Evolutionary conservation across 1,140 invertebrate species (phyloP), one percentile per base, ranked within the genome.

Genomic region (Asbolus verrucosus): DNA sequence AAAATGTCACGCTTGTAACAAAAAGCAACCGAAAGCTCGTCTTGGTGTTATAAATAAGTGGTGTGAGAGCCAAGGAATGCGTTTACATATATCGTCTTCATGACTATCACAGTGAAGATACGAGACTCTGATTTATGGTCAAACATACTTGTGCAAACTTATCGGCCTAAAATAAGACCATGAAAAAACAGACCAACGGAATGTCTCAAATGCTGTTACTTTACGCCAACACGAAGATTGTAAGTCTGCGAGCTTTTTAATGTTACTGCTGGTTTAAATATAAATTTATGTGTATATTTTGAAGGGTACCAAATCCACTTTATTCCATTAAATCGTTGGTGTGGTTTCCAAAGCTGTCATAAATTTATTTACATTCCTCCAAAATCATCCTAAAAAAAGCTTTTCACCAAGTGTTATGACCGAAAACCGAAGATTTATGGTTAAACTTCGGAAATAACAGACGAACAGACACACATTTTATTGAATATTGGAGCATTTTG

Each of bases 21-120:
- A 36, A 4, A 54, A 27, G 13, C 3, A 54, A 27, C 6, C 19
- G 5, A 54, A 24, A 54, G 19, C 46, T 54, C 46, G 46, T 27
- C 46, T 54, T 11, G 46, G n/a, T 54, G 46, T 39, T 63, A 63
- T 63, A 63, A 63, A 63, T 63, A 63, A 63, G 24, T 15, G 59
- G 31, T 41, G 16, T 13, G 59, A 63, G 61, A 41, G 61, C 61
- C 61, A 63, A 63, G 61, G 54, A 63, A 63, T 63, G 61, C 39
- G 33, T n/a, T n/a, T n/a, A n/a, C 33, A 39, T 62, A 62, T 16
- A 62, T 62, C 60, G 60, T 62, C 33, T 63, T 63, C 61, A 63
- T 11, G 61, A 39, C 61, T 63, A 63, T 39, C 61, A 63, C 19
- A 39, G 60, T 18, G 31, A 39, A 16, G 60, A 63, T 63, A 39